Evolutionary conservation across 2,797 vertebrate genomes (phyloP).

Genomic region (Acestrorhynchus altus): DNA sequence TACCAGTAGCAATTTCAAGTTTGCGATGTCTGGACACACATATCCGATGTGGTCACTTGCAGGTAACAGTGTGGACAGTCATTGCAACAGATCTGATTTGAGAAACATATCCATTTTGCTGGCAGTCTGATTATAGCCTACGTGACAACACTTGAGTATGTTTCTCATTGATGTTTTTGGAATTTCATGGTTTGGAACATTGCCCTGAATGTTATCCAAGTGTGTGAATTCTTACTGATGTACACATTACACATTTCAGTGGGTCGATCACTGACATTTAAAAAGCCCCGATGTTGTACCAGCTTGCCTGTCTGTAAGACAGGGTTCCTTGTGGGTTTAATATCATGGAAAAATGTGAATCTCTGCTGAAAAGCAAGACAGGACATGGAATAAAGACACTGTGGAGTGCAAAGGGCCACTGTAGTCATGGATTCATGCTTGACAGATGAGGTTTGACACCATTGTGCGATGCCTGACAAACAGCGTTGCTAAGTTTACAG

Average conservation of each 20-base stretch:
- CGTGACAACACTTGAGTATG: no score
- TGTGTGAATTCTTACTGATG: neutral
- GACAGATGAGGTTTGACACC: conserved; percentile 20
- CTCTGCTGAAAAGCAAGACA: conserved; percentile 7
- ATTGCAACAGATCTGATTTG: no score
- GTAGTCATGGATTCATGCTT: neutral
- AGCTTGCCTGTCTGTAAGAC: neutral
- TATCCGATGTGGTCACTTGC: no score
- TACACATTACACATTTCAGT: neutral
- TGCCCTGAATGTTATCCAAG: neutral
- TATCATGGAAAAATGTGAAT: neutral
- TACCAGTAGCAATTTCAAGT: no score
- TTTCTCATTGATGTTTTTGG: no score
- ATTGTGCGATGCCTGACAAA: conserved; percentile 20
- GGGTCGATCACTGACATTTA: neutral
- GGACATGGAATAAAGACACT: neutral
- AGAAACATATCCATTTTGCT: no score
- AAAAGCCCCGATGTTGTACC: neutral
- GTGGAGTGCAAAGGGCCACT: neutral
- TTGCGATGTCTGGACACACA: no score
- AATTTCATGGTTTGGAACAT: neutral
- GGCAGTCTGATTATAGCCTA: no score
- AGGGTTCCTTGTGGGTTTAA: neutral
- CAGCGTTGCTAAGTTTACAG: neutral
- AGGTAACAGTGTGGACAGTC: no score